Evolutionary conservation across 1,140 invertebrate species (phyloP).

Genomic region (Dreissena polymorpha): DNA sequence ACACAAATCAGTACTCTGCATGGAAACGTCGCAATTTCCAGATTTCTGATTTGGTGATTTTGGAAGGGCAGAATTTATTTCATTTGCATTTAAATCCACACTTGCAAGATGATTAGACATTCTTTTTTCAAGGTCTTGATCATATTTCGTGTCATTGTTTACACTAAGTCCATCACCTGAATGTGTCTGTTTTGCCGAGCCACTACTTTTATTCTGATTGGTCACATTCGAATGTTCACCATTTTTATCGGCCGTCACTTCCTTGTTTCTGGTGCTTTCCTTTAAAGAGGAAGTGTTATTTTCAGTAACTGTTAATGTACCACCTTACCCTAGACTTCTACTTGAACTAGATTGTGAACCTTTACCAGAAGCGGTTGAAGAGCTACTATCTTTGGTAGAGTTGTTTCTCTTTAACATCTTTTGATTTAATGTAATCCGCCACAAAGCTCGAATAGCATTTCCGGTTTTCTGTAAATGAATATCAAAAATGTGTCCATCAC

Average conservation of each 20-base stretch:
- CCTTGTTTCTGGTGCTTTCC: not conserved
- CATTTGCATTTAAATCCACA: constrained; percentile 30
- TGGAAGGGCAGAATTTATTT: constrained; percentile 44
- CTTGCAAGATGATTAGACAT: not conserved
- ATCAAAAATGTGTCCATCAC: constrained; percentile 57
- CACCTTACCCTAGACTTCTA: constrained; percentile 25
- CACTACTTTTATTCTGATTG: not conserved
- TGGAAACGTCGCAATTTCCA: not conserved
- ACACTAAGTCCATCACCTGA: too few relatives aligned
- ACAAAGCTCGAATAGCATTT: constrained; percentile 92
- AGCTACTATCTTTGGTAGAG: constrained; percentile 40
- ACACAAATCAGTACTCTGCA: not conserved
- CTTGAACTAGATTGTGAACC: constrained; percentile 48
- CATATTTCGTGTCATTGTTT: not conserved
- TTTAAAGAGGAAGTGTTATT: constrained; percentile 43
- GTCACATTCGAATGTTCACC: not conserved
- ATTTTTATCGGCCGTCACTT: constrained; percentile 2
- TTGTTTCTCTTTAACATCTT: constrained; percentile 56
- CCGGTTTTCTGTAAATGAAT: constrained; percentile 89
- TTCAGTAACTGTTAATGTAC: constrained; percentile 18
- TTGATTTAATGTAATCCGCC: constrained; percentile 88
- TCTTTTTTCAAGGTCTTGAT: too few relatives aligned
- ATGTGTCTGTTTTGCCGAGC: too few relatives aligned
- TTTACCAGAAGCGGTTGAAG: constrained; percentile 54
- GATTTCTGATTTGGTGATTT: not conserved